A percentile compares a stretch with the other conserved stretches of the same genome.
Conservation (phyloP, 2,113 vertebrate genomes). For the Shinisaurus crocodilurus region DNA sequence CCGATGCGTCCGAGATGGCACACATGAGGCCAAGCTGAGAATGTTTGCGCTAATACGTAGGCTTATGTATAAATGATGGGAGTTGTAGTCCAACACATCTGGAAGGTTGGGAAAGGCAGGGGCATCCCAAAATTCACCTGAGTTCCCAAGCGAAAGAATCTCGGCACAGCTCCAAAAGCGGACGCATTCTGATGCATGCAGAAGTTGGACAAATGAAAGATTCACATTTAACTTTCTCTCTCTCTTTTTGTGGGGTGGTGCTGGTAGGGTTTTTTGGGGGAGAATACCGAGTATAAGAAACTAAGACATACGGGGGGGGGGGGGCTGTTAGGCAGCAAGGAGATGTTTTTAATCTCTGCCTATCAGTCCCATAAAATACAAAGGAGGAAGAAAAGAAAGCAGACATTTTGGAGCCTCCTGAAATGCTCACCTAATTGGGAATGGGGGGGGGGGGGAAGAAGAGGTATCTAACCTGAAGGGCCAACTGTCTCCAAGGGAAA, state of each 20-base stretch:
- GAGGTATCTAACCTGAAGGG: background rate
- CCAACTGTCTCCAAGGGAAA: background rate
- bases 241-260: too few relatives aligned
- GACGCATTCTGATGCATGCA: background rate
- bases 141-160: background rate
- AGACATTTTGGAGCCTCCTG: background rate
- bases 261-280: too few relatives aligned
- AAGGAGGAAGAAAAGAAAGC: background rate
- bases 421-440: background rate
- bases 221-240: background rate
- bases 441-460: background rate
- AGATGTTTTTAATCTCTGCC: background rate
- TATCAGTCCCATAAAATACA: background rate
- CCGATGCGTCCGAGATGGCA: too few relatives aligned
- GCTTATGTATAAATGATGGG: too few relatives aligned
- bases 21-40: background rate
- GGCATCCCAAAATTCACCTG: background rate
- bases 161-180: background rate
- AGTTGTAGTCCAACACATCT: too few relatives aligned
- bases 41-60: background rate
- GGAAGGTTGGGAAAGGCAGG: too few relatives aligned
- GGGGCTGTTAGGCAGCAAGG: background rate
- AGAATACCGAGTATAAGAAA: too few relatives aligned
- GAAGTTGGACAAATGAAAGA: background rate
- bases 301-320: too few relatives aligned